phyloP scores from a whole-genome alignment of 2,797 vertebrate genomes.

The Hyperoplus lanceolatus region DNA sequence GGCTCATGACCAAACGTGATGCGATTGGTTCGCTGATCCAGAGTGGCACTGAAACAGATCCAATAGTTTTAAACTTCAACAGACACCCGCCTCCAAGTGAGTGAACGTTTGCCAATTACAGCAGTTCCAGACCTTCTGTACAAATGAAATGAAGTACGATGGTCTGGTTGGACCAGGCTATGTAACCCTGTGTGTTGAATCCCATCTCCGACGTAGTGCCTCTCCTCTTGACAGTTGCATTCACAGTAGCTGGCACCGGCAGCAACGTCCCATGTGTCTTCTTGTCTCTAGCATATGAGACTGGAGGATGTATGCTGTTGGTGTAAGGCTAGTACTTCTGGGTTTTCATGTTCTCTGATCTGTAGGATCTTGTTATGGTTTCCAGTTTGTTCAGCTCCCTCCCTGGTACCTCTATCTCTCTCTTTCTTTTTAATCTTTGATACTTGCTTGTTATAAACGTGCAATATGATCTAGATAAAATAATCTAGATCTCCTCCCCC shows the following conservation, averaged over 20 bases:
- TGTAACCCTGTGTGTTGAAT: slow-evolving; percentile 29
- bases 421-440: neutral
- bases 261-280: slow-evolving; percentile 44
- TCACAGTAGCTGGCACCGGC: slow-evolving; percentile 38
- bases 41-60: too few relatives aligned
- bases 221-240: slow-evolving; percentile 38
- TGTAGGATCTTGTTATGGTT: neutral
- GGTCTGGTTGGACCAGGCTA: too few relatives aligned
- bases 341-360: neutral
- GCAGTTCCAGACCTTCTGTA: too few relatives aligned
- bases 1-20: too few relatives aligned
- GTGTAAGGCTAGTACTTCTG: neutral
- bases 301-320: neutral
- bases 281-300: slow-evolving; percentile 25
- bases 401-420: too few relatives aligned
- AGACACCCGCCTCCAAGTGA: too few relatives aligned
- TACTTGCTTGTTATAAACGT: neutral
- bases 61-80: too few relatives aligned
- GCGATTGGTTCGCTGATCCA: too few relatives aligned
- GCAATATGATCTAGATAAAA: neutral
- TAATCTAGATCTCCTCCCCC: slow-evolving; percentile 35
- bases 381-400: neutral
- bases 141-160: too few relatives aligned
- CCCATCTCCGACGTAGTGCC: slow-evolving; percentile 4
- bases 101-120: too few relatives aligned